Conservation (phyloP, 2,888 invertebrate species). For the Opisthograptis luteolata region DNA sequence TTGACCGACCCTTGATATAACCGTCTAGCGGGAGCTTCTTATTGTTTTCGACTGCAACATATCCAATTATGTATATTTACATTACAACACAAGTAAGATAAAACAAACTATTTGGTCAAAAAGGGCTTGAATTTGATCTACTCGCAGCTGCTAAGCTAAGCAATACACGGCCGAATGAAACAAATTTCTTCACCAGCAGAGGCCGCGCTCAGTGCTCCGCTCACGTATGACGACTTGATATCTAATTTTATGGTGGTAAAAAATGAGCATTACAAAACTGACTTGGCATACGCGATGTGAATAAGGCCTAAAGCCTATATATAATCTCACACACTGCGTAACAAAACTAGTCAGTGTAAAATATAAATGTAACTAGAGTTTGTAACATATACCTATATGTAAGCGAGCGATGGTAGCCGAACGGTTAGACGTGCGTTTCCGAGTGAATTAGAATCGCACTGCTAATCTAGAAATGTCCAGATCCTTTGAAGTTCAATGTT, state of each 20-base stretch:
- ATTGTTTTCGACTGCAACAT: no score
- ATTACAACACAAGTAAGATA: no score
- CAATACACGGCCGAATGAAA: conserved; percentile 34
- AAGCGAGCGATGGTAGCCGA: no score
- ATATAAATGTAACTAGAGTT: conserved; percentile 2
- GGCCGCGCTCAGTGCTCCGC: conserved; percentile 41
- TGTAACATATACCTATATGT: neutral
- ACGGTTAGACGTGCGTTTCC: no score
- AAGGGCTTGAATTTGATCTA: no score
- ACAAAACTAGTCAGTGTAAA: conserved; percentile 5
- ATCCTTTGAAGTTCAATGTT: no score
- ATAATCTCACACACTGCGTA: conserved; percentile 1
- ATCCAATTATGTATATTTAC: no score
- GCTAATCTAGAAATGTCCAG: no score
- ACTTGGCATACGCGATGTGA: conserved; percentile 39
- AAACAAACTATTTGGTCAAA: neutral
- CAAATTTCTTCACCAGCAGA: conserved; percentile 43
- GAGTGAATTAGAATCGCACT: no score
- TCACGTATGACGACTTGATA: conserved; percentile 60
- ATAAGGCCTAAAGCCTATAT: conserved; percentile 27
- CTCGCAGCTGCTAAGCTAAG: no score
- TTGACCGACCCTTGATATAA: no score
- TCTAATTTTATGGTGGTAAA: conserved; percentile 58
- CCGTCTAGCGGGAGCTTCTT: no score
- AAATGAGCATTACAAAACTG: conserved; percentile 53